Base-by-base conservation (phyloP, 1,140 invertebrate genomes). In the Zaprionus lachaisei region DNA sequence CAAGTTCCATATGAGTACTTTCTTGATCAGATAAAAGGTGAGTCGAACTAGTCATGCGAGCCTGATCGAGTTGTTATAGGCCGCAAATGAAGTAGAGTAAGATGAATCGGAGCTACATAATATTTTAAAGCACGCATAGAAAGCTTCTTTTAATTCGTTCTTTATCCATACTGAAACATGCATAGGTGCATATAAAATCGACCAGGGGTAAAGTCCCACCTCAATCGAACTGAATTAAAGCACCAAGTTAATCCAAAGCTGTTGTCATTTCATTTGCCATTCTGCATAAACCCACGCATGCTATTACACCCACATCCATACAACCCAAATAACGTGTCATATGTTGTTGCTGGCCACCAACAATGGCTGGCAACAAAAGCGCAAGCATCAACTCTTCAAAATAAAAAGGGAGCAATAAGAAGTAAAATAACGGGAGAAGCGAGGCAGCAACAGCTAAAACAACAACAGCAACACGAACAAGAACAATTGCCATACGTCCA, bases 301-400 rank as follows among this genome's bases (percentile, higher is more conserved):
- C 41, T 24, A 41, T 22, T 31, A 56, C 22, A 64, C 22, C 2
- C 20, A 17, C 28, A 34, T 20, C 37, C 26, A 26, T 24, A 47
- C 72, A 37, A 34, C 44, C 65, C 41, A 51, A 47, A 44, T 49
- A 61, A 63, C 66, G 61, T 89, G 81, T 89, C 84, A 81, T 90
- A 76, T 89, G 85, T 84, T 89, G 62, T 31, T 79, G 64, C 22
- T 68, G 72, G 56, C 72, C 75, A 71, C 66, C 47, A 69, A 73
- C 80, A 83, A 83, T 83, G 77, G 77, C 51, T 41, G 66, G 74
- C 81, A 81, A 83, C 81, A 85, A 89, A 84, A 84, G 85, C 84
- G 81, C 81, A 80, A 63, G 81, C 74, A 89, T 89, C 85, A 89
- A 84, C 85, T 89, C 69, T 72, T 84, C 72, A 80, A 89, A 89